phyloP scores from a whole-genome alignment of 2,888 invertebrate genomes.

The Drosophila stalkeri region DNA sequence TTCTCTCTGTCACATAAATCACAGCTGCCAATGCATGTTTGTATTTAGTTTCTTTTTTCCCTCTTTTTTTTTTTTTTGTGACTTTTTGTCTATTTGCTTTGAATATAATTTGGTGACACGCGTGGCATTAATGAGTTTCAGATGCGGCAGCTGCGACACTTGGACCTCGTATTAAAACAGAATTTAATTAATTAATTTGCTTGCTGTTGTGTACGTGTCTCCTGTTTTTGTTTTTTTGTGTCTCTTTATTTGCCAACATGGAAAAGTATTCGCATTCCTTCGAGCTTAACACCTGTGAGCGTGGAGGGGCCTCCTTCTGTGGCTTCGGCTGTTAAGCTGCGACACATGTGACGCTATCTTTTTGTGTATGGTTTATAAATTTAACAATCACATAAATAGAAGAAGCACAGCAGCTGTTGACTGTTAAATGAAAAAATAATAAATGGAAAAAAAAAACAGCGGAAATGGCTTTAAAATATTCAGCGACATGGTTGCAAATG shows the following conservation, averaged over 20 bases:
- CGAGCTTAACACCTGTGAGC: constrained; percentile 29
- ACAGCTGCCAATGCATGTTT: constrained; percentile 66
- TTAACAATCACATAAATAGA: constrained; percentile 42
- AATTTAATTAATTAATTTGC: constrained; percentile 78
- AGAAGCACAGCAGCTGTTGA: constrained; percentile 26
- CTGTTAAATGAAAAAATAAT: background rate
- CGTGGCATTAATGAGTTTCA: constrained; percentile 71
- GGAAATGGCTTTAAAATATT: constrained; percentile 21
- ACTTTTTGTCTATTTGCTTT: constrained; percentile 7
- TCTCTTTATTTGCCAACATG: constrained; percentile 13
- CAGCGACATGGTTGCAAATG: constrained; percentile 25
- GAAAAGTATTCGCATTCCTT: constrained; percentile 25
- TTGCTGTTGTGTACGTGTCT: constrained; percentile 44
- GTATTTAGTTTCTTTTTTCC: background rate
- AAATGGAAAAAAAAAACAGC: background rate
- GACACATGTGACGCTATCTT: constrained; percentile 39
- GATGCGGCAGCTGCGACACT: constrained; percentile 75
- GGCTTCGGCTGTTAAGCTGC: constrained; percentile 21
- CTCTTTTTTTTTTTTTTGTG: background rate
- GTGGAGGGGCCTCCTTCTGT: background rate
- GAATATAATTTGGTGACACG: constrained; percentile 34
- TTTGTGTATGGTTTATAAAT: constrained; percentile 50
- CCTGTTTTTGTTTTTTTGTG: constrained; percentile 20
- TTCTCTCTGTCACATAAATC: constrained; percentile 53
- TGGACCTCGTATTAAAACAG: constrained; percentile 46